These are phyloP conservation scores for Trematomus loennbergii DNA, from an alignment of 2,113 vertebrate genomes.

Conservation along the genomic window DNA sequence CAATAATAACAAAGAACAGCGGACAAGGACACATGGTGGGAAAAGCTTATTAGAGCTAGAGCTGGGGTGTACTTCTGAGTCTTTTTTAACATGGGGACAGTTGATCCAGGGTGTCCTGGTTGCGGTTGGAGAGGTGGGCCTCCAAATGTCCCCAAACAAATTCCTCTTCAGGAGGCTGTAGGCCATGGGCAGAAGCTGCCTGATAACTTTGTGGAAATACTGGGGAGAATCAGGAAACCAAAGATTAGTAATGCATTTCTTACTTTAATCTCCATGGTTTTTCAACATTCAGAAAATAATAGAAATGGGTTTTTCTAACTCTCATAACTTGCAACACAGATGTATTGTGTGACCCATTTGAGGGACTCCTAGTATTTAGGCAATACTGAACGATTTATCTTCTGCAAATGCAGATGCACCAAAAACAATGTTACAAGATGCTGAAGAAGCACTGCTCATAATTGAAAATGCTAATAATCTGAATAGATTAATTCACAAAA, in stretches of 20 bases:
- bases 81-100: conserved; percentile 80
- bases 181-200: conserved; percentile 93
- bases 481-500: background rate
- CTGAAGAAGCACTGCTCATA: background rate
- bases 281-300: background rate
- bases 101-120: conserved; percentile 86
- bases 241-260: background rate
- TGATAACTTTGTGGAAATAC: conserved; percentile 97
- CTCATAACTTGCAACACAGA: background rate
- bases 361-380: background rate
- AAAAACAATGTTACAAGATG: background rate
- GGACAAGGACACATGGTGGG: conserved; percentile 43
- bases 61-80: conserved; percentile 35
- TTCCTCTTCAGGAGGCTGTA: conserved; percentile 92
- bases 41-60: conserved; percentile 51
- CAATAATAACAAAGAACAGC: conserved; percentile 46
- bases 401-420: background rate
- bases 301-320: background rate
- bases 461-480: background rate
- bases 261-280: background rate
- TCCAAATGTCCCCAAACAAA: conserved; percentile 93
- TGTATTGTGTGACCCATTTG: background rate
- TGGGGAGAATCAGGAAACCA: conserved; percentile 58
- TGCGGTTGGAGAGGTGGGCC: conserved; percentile 88
- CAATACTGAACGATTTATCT: background rate